Percentiles rank a stretch among this genome's conserved stretches.
phyloP scores from a whole-genome alignment of 2,888 invertebrate genomes.

The Drosophila kanekoi region DNA sequence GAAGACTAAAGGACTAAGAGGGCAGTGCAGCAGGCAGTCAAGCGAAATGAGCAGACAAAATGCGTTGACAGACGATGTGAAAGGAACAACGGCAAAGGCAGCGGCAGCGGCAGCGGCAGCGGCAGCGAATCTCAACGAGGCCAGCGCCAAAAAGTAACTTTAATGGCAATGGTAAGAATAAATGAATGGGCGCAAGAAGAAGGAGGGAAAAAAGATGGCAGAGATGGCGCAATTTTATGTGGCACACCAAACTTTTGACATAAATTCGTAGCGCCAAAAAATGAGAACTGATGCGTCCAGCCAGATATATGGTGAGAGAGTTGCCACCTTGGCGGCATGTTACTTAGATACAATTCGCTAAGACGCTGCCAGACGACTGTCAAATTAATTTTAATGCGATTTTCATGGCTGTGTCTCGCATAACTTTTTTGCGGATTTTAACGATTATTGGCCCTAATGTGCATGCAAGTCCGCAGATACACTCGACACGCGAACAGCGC shows the following conservation, averaged over 20 bases:
- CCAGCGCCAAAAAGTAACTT: constrained; percentile 61
- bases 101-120: constrained; percentile 6
- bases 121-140: constrained; percentile 43
- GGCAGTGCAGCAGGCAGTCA: constrained; percentile 57
- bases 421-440: constrained; percentile 76
- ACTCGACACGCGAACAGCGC: not conserved
- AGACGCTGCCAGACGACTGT: constrained; percentile 67
- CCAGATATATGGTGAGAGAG: constrained; percentile 39
- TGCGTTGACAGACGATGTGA: constrained; percentile 75
- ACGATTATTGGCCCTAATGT: constrained; percentile 79
- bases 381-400: constrained; percentile 80
- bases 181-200: constrained; percentile 50
- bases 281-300: constrained; percentile 72
- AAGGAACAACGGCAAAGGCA: constrained; percentile 24
- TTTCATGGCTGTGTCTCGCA: constrained; percentile 71
- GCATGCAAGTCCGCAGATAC: constrained; percentile 38
- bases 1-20: constrained; percentile 4
- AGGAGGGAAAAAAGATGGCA: constrained; percentile 33
- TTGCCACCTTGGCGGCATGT: constrained; percentile 66
- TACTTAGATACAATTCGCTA: constrained; percentile 33
- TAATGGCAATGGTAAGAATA: constrained; percentile 50
- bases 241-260: constrained; percentile 75
- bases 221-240: constrained; percentile 54
- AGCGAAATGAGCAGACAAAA: constrained; percentile 75
- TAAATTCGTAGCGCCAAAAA: constrained; percentile 68